Conservation (phyloP, 2,113 vertebrate species). For the Geococcyx californianus region DNA sequence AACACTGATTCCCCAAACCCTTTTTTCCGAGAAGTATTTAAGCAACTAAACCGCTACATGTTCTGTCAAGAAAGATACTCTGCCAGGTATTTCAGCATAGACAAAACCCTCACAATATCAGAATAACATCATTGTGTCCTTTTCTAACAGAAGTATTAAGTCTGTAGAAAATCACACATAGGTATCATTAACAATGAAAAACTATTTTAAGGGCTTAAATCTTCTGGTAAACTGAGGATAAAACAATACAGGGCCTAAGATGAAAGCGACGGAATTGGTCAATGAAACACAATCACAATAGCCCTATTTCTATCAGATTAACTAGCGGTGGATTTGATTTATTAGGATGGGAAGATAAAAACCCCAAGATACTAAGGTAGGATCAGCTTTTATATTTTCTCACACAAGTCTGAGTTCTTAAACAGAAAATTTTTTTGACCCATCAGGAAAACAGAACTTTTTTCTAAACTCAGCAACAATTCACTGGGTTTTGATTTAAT, state of each 20-base stretch:
- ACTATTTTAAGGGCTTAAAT: neutral
- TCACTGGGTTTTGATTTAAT: neutral
- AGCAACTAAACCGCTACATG: neutral
- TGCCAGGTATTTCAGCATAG: neutral
- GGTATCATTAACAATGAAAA: neutral
- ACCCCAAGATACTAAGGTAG: neutral
- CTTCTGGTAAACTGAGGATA: neutral
- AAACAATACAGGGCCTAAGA: neutral
- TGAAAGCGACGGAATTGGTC: neutral
- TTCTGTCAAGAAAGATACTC: neutral
- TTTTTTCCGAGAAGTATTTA: neutral
- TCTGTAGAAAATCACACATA: neutral
- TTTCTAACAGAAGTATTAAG: too few relatives aligned
- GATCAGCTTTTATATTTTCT: neutral
- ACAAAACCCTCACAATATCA: neutral
- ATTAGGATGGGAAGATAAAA: neutral
- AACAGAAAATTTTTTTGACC: neutral
- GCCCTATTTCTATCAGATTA: neutral
- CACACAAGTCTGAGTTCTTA: neutral
- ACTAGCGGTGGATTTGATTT: neutral
- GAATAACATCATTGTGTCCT: fast-evolving
- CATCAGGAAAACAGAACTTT: neutral
- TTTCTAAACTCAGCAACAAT: neutral
- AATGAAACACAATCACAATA: neutral
- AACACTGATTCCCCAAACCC: neutral